phyloP scores from a whole-genome alignment of 2,113 vertebrate species.

The Anser brachyrhynchus region DNA sequence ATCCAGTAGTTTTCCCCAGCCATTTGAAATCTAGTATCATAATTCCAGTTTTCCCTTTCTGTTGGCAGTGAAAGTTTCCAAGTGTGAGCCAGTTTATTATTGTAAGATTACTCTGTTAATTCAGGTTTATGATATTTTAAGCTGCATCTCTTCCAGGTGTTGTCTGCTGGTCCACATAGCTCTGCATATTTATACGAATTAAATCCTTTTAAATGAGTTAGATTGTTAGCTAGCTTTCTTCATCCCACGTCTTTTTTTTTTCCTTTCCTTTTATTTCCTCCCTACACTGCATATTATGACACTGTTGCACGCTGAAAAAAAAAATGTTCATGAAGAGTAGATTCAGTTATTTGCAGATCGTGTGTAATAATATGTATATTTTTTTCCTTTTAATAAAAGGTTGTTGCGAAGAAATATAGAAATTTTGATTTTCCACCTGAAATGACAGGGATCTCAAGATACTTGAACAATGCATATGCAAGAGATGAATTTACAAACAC shows the following conservation, averaged over 20 bases:
- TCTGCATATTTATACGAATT: background rate
- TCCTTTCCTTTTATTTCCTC: background rate
- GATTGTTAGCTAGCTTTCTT: background rate
- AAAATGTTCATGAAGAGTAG: background rate
- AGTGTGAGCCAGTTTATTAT: background rate
- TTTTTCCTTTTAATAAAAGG: slow-evolving; percentile 71
- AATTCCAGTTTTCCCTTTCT: background rate
- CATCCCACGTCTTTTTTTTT: background rate
- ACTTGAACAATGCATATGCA: slow-evolving; percentile 87
- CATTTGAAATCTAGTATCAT: background rate
- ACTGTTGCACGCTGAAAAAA: background rate
- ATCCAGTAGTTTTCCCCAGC: background rate
- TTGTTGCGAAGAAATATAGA: slow-evolving; percentile 93
- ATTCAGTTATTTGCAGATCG: background rate
- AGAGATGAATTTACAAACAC: slow-evolving; percentile 94
- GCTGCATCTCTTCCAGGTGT: background rate
- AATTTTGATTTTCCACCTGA: slow-evolving; percentile 91
- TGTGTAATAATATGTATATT: background rate
- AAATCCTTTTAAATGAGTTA: background rate
- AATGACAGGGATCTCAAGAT: slow-evolving; percentile 91
- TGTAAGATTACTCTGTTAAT: background rate
- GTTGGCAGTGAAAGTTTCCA: background rate
- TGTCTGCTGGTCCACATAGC: background rate
- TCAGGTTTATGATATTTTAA: background rate
- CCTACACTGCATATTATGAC: fast-evolving